A percentile compares a stretch with the other conserved stretches of the same genome.
Conservation (phyloP, 2,113 vertebrate genomes). For the Bufo bufo region DNA sequence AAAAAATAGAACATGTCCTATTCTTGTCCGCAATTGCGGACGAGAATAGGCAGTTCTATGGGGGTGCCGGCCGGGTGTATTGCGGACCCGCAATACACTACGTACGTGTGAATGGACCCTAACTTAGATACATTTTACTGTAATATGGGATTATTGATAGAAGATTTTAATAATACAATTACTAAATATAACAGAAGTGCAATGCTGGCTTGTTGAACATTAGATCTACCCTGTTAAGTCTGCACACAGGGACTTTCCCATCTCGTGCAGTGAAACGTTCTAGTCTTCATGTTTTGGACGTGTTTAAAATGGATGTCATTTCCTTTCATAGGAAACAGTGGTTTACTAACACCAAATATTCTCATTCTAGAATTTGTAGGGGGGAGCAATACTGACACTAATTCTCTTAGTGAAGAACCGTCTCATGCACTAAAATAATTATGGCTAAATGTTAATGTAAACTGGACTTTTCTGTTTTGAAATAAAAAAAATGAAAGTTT, state of each 20-base stretch:
- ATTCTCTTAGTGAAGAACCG: neutral
- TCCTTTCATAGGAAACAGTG: slow-evolving; percentile 57
- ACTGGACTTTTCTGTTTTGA: neutral
- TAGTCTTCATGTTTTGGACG: slow-evolving; percentile 38
- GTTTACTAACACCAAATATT: slow-evolving; percentile 38
- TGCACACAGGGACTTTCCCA: slow-evolving; percentile 51
- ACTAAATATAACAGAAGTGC: neutral
- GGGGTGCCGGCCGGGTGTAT: too few species aligned
- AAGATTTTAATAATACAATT: too few species aligned
- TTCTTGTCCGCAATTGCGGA: too few species aligned
- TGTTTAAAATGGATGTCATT: slow-evolving; percentile 53
- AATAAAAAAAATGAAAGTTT: too few species aligned
- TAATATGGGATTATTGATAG: too few species aligned
- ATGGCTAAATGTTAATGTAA: neutral
- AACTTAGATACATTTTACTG: too few species aligned
- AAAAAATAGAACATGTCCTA: too few species aligned
- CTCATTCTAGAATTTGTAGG: slow-evolving; percentile 31
- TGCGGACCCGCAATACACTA: too few species aligned
- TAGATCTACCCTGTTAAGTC: neutral
- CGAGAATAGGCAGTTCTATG: too few species aligned
- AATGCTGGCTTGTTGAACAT: neutral
- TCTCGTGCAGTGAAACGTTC: neutral
- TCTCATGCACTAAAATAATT: neutral
- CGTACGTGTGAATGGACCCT: too few species aligned
- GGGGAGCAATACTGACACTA: slow-evolving; percentile 17